Conservation (phyloP, 2,113 vertebrate genomes). For the Pollachius pollachius region DNA sequence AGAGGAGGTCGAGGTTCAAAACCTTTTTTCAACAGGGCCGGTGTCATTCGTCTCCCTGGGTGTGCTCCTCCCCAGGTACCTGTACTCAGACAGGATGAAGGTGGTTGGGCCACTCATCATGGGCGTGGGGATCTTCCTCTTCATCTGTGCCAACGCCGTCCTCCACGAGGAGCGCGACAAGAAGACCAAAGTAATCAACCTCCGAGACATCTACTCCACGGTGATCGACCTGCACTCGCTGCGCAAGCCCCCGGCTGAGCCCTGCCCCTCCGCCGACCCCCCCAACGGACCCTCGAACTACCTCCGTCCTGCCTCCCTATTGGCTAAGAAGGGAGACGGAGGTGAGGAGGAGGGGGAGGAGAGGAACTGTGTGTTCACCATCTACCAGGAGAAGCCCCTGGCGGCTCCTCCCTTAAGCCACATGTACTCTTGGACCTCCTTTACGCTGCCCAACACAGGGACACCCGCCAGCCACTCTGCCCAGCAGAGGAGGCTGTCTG, state of each 20-base stretch:
- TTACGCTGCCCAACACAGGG: too few relatives aligned
- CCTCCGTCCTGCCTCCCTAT: conserved; percentile 26
- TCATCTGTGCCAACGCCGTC: conserved; percentile 95
- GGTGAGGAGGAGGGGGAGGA: conserved; percentile 4
- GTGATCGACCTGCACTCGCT: conserved; percentile 56
- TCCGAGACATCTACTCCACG: conserved; percentile 78
- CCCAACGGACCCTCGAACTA: conserved; percentile 48
- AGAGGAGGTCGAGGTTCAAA: background rate
- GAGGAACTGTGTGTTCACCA: conserved; percentile 32
- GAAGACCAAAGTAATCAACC: conserved; percentile 94
- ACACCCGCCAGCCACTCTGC: too few relatives aligned
- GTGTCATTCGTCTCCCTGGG: too few relatives aligned
- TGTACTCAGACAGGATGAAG: conserved; percentile 93
- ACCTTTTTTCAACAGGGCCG: background rate
- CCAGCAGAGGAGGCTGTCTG: too few relatives aligned
- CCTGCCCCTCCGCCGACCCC: conserved; percentile 14
- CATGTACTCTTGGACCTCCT: background rate
- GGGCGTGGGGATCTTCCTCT: conserved; percentile 96
- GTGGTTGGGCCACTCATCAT: conserved; percentile 94
- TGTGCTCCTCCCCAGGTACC: conserved; percentile 62
- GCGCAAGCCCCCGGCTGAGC: conserved; percentile 1
- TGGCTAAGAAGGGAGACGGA: background rate
- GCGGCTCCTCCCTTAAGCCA: background rate
- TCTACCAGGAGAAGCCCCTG: conserved; percentile 14
- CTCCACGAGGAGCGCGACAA: conserved; percentile 93